Evolutionary conservation across 2,113 vertebrate species (phyloP).

Genomic region (Callopanchax toddi): DNA sequence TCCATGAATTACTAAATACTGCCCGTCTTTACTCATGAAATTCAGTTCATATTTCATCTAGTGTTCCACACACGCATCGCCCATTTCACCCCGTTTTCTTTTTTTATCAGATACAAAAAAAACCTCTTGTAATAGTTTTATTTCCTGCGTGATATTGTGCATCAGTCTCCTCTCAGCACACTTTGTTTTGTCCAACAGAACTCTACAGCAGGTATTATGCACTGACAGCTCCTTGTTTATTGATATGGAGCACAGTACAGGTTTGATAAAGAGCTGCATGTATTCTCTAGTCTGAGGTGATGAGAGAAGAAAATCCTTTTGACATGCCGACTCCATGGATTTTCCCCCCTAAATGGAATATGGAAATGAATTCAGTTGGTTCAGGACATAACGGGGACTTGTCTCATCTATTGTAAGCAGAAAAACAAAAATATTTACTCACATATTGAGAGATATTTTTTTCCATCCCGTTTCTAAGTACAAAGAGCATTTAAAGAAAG

Average conservation of each 20-base stretch:
- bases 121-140: conserved; percentile 2
- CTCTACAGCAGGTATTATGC: conserved; percentile 35
- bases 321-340: conserved; percentile 41
- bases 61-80: not conserved
- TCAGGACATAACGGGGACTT: conserved; percentile 26
- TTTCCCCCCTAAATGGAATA: conserved; percentile 47
- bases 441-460: conserved; percentile 14
- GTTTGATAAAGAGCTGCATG: conserved; percentile 55
- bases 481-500: conserved; percentile 14
- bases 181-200: not conserved
- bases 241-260: conserved; percentile 36
- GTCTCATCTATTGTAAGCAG: conserved; percentile 32
- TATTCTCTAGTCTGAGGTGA: conserved; percentile 51
- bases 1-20: conserved; percentile 1
- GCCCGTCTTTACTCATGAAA: conserved; percentile 8
- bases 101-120: not conserved
- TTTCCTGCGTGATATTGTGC: conserved; percentile 6
- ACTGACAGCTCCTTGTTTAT: conserved; percentile 36
- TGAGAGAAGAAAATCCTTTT: conserved; percentile 55
- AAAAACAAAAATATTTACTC: conserved; percentile 30
- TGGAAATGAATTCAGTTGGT: conserved; percentile 51
- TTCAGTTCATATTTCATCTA: conserved; percentile 12
- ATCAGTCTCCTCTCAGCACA: not conserved
- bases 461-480: not conserved
- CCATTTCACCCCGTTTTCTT: conserved; percentile 20